These are phyloP conservation scores for Brachyopa scutellaris DNA, from an alignment of 2,888 invertebrate species.

Conservation along the genomic window DNA sequence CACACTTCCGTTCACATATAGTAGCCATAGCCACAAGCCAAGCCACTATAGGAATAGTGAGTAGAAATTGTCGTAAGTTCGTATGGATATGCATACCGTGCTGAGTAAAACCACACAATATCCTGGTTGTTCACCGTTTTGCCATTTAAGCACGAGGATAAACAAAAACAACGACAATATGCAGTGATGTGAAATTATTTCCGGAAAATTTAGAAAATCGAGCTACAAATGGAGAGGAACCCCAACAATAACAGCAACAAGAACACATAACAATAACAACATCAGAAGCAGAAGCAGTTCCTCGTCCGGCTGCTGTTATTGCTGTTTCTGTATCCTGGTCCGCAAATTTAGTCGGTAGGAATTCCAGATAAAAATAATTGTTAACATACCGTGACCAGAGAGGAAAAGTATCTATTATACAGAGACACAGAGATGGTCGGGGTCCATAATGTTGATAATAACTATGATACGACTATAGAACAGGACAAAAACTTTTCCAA, in stretches of 20 bases:
- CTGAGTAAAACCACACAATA: constrained; percentile 54
- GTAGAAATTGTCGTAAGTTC: constrained; percentile 3
- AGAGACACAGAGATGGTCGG: constrained; percentile 9
- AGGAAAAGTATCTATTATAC: constrained; percentile 38
- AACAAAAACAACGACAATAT: constrained; percentile 58
- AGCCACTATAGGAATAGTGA: background rate
- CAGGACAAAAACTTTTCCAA: constrained; percentile 35
- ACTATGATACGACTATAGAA: background rate
- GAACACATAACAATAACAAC: constrained; percentile 49
- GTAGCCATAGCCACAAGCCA: background rate
- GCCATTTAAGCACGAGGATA: constrained; percentile 47
- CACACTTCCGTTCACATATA: constrained; percentile 48
- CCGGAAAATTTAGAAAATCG: constrained; percentile 50
- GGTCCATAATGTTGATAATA: background rate
- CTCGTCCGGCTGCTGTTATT: constrained; percentile 6
- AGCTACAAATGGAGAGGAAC: constrained; percentile 22
- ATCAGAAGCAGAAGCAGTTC: constrained; percentile 45
- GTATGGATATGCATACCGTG: background rate
- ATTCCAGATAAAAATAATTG: constrained; percentile 46
- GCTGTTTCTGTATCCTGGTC: constrained; percentile 24
- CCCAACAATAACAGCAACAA: constrained; percentile 36
- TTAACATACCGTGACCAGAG: constrained; percentile 36
- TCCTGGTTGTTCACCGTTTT: constrained; percentile 52
- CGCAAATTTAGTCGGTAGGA: constrained; percentile 56
- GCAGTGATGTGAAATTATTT: constrained; percentile 64